Evolutionary conservation across 2,888 invertebrate genomes (phyloP), one percentile per base, ranked within the genome.

Genomic region (Caenorhabditis japonica): DNA sequence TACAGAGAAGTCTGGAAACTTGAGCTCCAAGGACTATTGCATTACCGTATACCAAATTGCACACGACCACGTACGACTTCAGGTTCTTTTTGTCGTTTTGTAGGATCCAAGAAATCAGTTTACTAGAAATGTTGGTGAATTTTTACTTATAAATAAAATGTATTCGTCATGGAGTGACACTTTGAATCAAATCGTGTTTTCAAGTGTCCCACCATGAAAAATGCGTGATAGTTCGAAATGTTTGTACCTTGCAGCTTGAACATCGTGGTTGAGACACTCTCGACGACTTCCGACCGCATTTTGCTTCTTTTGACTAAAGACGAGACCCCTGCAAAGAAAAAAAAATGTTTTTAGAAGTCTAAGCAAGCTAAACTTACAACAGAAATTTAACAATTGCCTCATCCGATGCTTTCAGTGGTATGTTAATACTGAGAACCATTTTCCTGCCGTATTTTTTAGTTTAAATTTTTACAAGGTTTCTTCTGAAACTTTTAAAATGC

Each of bases 41-140:
- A 17, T 64, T 64, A 33, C 64, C 64, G 15, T 64, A 64, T 0
- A 55, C 55, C 2, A 64, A 21, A 55, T 64, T 55, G 17, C 55
- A 64, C 2, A 55, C 55, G 19, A 46, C 38, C 7, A 41, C 30
- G 7, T 47, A 39, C 2, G 41, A 55, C 33, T 21, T 47, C 3
- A 30, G 23, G 8, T 55, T 64, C 10, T 33, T 38, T 12, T 33
- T 38, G 1, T 36, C 59, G n/a, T 49, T 55, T 1, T 53, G 13
- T 7, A 49, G 34, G 36, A 46, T 41, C 49, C 33, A 47, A 8
- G 3, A 4, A 7, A 64, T 55, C 0, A 64, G 47, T 7, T 41
- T 36, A 3, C 64, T 41, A 12, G 7, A 49, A 49, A 19, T n/a
- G n/a, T n/a, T n/a, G n/a, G n/a, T n/a, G n/a, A n/a, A n/a, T n/a